Base-by-base conservation (phyloP, 37 sponge, comb jelly and placozoan genomes). In the Eunapius fragilis region DNA sequence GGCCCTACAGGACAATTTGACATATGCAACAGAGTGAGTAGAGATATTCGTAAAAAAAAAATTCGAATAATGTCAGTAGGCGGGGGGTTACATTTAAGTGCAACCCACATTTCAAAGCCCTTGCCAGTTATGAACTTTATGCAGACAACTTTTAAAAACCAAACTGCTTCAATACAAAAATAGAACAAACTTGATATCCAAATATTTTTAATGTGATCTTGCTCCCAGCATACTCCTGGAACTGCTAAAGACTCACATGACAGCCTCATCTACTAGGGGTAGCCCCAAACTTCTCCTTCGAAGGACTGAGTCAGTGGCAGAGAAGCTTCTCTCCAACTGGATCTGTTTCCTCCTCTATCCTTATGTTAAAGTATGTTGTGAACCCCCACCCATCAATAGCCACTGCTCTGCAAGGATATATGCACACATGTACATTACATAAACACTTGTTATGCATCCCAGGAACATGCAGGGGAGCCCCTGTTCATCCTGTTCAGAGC, bases 291-390 rank as follows among this genome's bases (percentile, higher is more conserved):
- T 98, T 7, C 91, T 98, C 36, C 85, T 98, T 69, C 84, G 96
- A 49, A 91, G 93, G 85, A 93, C 87, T 4, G 98, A 88, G 74
- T 72, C 77, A 2, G 92, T 98, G 22, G 96, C 98, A 9, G 98
- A 98, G 85, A 98, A 94, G 88, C 89, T 98, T 89, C 89, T 98
- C 26, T 80, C 94, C 71, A 98, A 96, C 81, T 98, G 98, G 98
- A 82, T 98, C 23, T 84, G 88, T 31, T 93, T 98, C 73, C 81
- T 90, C 27, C 94, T 98, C 80, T 89, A 89, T 76, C 86, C 81
- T 9, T 91, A 98, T 79, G 79, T 97, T n/a, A 50, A 85, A 90
- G 95, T 95, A 75, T 3, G 76, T 70, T 70, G 9, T 2, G 71
- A 11, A 5, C 4, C 71, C 71, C 3, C 27, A 70, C 27, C 71